Conservation (phyloP, 1,140 invertebrate genomes). For the Eufriesea mexicana region DNA sequence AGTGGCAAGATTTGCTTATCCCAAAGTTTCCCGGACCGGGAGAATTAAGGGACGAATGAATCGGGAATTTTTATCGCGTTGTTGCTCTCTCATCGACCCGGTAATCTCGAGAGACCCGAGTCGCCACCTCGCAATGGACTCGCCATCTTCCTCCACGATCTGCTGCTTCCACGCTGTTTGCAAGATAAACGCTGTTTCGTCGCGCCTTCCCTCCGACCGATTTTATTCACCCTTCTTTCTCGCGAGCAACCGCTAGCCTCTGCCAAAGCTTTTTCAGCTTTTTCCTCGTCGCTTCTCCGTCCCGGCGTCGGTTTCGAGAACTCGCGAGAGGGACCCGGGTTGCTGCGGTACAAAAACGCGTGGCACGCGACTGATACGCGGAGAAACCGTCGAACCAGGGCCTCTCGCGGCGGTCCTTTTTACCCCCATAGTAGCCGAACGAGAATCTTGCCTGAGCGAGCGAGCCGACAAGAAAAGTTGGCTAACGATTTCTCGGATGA, state of each 20-base stretch:
- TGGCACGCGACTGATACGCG: slow-evolving; percentile 48
- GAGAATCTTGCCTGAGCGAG: too few species aligned
- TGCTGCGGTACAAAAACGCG: not conserved
- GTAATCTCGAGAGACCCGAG: slow-evolving; percentile 19
- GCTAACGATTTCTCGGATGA: slow-evolving; percentile 50
- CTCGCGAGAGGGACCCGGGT: slow-evolving; percentile 18
- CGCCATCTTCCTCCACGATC: slow-evolving; percentile 3
- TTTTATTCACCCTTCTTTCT: not conserved
- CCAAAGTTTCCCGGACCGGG: not conserved
- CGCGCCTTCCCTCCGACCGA: not conserved
- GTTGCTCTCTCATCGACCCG: slow-evolving; percentile 24
- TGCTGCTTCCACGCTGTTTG: not conserved
- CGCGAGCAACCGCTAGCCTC: not conserved
- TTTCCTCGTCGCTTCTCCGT: slow-evolving; percentile 46
- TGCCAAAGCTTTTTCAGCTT: too few species aligned
- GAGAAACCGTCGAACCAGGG: slow-evolving; percentile 11
- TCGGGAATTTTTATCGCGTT: slow-evolving; percentile 34
- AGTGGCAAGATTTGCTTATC: not conserved
- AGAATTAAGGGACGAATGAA: slow-evolving; percentile 28
- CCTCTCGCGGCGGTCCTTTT: slow-evolving; percentile 2
- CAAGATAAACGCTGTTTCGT: not conserved
- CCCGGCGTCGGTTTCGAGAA: slow-evolving; percentile 25
- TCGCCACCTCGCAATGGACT: too few species aligned
- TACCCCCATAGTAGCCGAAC: not conserved
- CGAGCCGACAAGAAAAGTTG: slow-evolving; percentile 55